phyloP scores from a whole-genome alignment of 2,888 invertebrate species.

The Drosophila paramelanica region DNA sequence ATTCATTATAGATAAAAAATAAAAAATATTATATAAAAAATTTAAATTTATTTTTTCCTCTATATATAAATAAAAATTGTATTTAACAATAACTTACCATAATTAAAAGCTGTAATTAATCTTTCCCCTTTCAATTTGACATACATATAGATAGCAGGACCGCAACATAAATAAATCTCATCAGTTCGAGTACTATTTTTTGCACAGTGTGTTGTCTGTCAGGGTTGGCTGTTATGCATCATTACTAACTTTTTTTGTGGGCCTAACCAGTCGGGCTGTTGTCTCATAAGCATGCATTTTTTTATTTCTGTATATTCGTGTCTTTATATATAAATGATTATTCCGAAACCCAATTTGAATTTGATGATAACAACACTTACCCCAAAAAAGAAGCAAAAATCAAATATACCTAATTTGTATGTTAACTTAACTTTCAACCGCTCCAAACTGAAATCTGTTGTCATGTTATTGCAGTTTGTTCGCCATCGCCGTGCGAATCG shows the following conservation, averaged over 20 bases:
- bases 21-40: not conserved
- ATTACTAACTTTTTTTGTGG: conserved; percentile 41
- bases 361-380: conserved; percentile 22
- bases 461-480: conserved; percentile 87
- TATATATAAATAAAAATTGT: conserved; percentile 1
- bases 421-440: conserved; percentile 1
- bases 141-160: not conserved
- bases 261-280: conserved; percentile 13
- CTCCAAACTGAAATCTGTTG: conserved; percentile 12
- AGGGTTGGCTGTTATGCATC: conserved; percentile 35
- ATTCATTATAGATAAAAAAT: not conserved
- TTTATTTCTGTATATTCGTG: conserved; percentile 16
- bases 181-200: conserved; percentile 4
- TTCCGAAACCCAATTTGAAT: conserved; percentile 9
- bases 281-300: conserved; percentile 48
- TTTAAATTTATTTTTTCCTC: not conserved
- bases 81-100: not conserved
- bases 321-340: not conserved
- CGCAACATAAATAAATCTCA: conserved; percentile 20
- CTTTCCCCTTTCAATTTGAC: not conserved
- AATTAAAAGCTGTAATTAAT: not conserved
- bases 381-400: not conserved
- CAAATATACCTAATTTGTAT: conserved; percentile 35
- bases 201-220: conserved; percentile 56
- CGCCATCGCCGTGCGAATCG: conserved; percentile 92